phyloP scores from a whole-genome alignment of 2,888 invertebrate species.

The Chromoteleia sp. region DNA sequence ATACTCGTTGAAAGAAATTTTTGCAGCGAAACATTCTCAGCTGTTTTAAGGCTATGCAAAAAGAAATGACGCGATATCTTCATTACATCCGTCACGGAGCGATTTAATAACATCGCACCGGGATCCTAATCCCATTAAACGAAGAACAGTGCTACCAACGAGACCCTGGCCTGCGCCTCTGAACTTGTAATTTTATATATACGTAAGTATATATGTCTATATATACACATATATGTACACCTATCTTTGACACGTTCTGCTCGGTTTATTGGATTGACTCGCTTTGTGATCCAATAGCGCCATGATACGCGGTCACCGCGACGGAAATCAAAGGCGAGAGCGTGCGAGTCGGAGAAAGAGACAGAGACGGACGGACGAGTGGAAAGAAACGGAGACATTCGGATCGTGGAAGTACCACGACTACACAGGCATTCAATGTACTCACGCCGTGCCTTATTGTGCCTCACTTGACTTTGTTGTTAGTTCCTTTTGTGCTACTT shows the following conservation, averaged over 20 bases:
- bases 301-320: slow-evolving; percentile 66
- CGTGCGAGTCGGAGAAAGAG: slow-evolving; percentile 73
- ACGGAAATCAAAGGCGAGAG: slow-evolving; percentile 70
- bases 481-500: slow-evolving; percentile 77
- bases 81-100: slow-evolving; percentile 18
- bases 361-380: slow-evolving; percentile 64
- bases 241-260: slow-evolving; percentile 75
- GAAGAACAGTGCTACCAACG: slow-evolving; percentile 39
- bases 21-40: not conserved
- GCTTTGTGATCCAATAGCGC: slow-evolving; percentile 68
- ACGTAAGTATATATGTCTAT: not conserved
- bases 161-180: slow-evolving; percentile 30
- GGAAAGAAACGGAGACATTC: slow-evolving; percentile 58
- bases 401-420: slow-evolving; percentile 73
- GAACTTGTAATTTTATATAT: slow-evolving; percentile 72
- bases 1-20: too few species aligned
- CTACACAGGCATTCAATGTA: slow-evolving; percentile 80
- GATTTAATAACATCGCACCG: slow-evolving; percentile 52
- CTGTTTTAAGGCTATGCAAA: not conserved
- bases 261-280: slow-evolving; percentile 69
- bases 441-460: slow-evolving; percentile 82
- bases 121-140: slow-evolving; percentile 58
- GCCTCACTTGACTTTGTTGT: slow-evolving; percentile 84
- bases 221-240: slow-evolving; percentile 61
- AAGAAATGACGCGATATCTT: slow-evolving; percentile 23